Evolutionary conservation across 2,888 invertebrate genomes (phyloP), one percentile per base, ranked within the genome.

Genomic region (Agonopterix alstromeriana): DNA sequence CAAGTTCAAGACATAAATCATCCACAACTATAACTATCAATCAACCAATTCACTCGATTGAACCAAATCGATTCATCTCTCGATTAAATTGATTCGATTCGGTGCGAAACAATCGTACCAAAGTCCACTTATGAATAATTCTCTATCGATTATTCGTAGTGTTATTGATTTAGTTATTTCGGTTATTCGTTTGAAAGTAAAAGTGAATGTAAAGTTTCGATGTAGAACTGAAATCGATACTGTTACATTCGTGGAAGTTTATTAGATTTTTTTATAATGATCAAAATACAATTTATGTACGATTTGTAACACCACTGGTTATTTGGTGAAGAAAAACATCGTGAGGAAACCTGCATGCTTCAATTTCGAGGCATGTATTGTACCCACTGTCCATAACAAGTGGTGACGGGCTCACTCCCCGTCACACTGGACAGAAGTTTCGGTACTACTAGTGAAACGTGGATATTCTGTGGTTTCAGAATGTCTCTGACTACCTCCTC

Each of bases 61-160:
- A 73, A 77, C 75, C 70, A 68, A 73, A 78, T 82, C 83, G 78
- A 83, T 86, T 71, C 70, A 80, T 83, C 79, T 72, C 70, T 71
- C 70, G 71, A 74, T 70, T 70, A 70, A 57, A 67, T 57, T 69
- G 72, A 70, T 74, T 76, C 73, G 77, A 65, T 65, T 62, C 72
- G 71, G 70, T 67, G 77, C 70, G 64, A 76, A 75, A 79, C 79
- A 78, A 79, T 76, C 63, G 60, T 42, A 27, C 67, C 58, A 56
- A 57, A 64, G 66, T 59, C 59, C 59, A 60, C 63, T 70, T 65
- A 73, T 71, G 71, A 75, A 71, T 78, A 67, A 71, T 70, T 71
- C 67, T 48, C 51, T 57, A 66, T 68, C 61, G 70, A 70, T 74
- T 70, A 65, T 63, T 27, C 27, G 27, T 27, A 27, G 27, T 57